These are phyloP conservation scores for Eulimnadia texana DNA, from an alignment of 1,140 invertebrate genomes.

Conservation along the genomic window DNA sequence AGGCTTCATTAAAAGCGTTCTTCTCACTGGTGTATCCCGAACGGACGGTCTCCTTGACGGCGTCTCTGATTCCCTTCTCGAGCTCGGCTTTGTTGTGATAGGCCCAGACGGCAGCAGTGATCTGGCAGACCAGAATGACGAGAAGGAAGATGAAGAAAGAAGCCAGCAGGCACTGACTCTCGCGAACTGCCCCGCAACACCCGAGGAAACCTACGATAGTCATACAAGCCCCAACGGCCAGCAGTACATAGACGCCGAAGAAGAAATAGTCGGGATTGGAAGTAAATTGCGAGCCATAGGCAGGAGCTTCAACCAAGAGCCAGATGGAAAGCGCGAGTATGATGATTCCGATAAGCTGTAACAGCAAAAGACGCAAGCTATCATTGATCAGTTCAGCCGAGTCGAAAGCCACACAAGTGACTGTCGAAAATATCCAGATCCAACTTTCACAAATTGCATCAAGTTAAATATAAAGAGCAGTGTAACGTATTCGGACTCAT, in stretches of 20 bases:
- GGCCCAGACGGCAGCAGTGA: slow-evolving; percentile 55
- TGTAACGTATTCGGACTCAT: too few species aligned
- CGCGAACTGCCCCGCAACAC: slow-evolving; percentile 73
- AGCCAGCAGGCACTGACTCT: slow-evolving; percentile 73
- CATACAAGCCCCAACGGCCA: slow-evolving; percentile 62
- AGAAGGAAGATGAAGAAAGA: slow-evolving; percentile 57
- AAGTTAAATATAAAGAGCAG: too few species aligned
- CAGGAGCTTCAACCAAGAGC: slow-evolving; percentile 44
- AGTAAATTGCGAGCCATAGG: slow-evolving; percentile 51
- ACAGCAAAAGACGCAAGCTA: too few species aligned
- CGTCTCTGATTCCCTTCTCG: not conserved
- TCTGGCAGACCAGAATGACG: slow-evolving; percentile 58
- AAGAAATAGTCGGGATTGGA: slow-evolving; percentile 51
- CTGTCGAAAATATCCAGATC: too few species aligned
- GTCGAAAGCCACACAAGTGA: too few species aligned
- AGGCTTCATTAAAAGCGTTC: slow-evolving; percentile 28
- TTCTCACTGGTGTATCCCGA: not conserved
- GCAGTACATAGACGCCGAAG: slow-evolving; percentile 54
- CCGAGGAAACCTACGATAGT: slow-evolving; percentile 75
- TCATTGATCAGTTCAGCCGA: too few species aligned
- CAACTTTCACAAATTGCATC: too few species aligned
- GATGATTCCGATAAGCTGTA: slow-evolving; percentile 56
- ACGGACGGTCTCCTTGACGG: not conserved
- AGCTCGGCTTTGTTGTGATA: slow-evolving; percentile 26
- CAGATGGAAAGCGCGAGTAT: slow-evolving; percentile 51